Evolutionary conservation across 2,888 invertebrate genomes (phyloP).

Genomic region (Phalera bucephala): DNA sequence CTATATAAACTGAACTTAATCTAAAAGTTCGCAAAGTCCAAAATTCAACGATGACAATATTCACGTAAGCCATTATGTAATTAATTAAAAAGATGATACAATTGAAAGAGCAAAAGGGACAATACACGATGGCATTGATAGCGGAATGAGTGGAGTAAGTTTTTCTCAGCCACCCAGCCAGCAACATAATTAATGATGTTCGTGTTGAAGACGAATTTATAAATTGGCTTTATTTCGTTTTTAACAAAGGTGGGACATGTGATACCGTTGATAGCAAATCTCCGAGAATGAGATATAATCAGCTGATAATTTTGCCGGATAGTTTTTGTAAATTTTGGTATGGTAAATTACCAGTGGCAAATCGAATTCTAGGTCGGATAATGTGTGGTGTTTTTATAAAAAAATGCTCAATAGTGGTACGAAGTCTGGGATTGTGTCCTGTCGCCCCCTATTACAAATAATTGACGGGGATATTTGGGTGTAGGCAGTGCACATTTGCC

Average conservation of each 20-base stretch:
- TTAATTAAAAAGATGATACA: conserved; percentile 17
- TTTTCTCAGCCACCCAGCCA: conserved; percentile 83
- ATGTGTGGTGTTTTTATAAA: no score
- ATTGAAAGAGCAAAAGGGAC: conserved; percentile 61
- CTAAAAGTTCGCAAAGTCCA: conserved; percentile 9
- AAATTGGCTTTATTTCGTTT: conserved; percentile 78
- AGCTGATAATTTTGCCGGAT: conserved; percentile 24
- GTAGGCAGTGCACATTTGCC: no score
- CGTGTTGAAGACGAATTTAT: conserved; percentile 81
- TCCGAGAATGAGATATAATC: conserved; percentile 54
- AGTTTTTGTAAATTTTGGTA: background rate
- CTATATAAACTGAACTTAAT: conserved; percentile 23
- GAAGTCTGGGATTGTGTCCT: no score
- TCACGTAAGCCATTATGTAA: conserved; percentile 20
- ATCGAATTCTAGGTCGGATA: no score
- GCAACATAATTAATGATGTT: conserved; percentile 83
- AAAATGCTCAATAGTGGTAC: no score
- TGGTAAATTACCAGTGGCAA: no score
- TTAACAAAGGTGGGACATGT: conserved; percentile 63
- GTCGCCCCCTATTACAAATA: no score
- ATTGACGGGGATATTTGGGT: no score
- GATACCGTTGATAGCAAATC: conserved; percentile 60
- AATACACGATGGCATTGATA: conserved; percentile 72
- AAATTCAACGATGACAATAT: conserved; percentile 5
- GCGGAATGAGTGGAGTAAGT: conserved; percentile 81